Evolutionary conservation across 1,140 invertebrate species (phyloP).

Genomic region (Procambarus clarkii): DNA sequence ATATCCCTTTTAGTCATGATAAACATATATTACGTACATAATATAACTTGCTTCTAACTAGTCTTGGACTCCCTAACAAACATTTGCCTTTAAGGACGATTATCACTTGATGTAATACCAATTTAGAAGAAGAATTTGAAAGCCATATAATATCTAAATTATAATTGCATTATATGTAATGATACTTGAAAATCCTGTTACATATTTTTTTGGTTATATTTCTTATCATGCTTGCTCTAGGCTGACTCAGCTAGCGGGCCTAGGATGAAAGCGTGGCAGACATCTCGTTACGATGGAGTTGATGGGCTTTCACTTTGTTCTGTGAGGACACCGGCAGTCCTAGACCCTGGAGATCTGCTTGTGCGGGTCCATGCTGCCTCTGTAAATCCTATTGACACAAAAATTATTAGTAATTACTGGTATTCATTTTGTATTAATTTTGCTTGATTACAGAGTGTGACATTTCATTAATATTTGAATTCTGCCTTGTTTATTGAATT

Average conservation of each 20-base stretch:
- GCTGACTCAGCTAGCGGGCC: neutral
- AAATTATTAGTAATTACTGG: constrained; percentile 83
- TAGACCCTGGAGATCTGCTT: constrained; percentile 84
- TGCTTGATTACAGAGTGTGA: neutral
- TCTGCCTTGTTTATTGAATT: no score
- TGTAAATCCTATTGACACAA: constrained; percentile 93
- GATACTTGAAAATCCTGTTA: neutral
- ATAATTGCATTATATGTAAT: no score
- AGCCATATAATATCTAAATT: no score
- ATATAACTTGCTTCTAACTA: neutral
- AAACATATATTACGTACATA: neutral
- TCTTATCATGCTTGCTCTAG: neutral
- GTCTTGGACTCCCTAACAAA: neutral
- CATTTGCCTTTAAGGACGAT: neutral
- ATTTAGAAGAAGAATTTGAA: no score
- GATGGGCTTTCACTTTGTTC: constrained; percentile 6
- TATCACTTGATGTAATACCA: neutral
- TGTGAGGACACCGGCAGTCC: constrained; percentile 80
- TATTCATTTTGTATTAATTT: neutral
- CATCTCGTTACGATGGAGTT: constrained; percentile 32
- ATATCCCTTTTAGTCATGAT: no score
- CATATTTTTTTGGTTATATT: neutral
- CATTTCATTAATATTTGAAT: no score
- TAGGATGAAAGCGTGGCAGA: constrained; percentile 51
- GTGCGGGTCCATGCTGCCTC: constrained; percentile 88